Percentiles rank a stretch among this genome's conserved stretches.
These are phyloP conservation scores for Agrilus planipennis DNA, from an alignment of 1,140 invertebrate species.

Conservation along the genomic window DNA sequence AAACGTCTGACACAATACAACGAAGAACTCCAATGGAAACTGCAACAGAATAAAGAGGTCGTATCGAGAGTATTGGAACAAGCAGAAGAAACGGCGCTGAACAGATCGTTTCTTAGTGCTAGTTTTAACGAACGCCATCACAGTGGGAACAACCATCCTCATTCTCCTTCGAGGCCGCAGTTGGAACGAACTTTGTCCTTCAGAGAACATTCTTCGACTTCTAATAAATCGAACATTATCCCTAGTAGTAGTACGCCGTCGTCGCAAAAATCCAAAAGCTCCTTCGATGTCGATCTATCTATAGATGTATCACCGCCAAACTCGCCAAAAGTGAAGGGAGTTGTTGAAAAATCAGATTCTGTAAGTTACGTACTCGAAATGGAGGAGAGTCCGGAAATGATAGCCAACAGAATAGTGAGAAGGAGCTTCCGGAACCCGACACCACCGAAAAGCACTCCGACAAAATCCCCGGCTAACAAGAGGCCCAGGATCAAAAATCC, in stretches of 20 bases:
- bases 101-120: conserved; percentile 21
- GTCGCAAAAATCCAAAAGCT: conserved; percentile 17
- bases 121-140: conserved; percentile 26
- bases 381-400: conserved; percentile 54
- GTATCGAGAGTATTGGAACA: conserved; percentile 32
- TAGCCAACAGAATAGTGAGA: conserved; percentile 45
- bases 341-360: conserved; percentile 71
- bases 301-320: conserved; percentile 40
- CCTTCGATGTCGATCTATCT: conserved; percentile 12
- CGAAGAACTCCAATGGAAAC: conserved; percentile 75
- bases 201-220: conserved; percentile 14
- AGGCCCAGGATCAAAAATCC: conserved; percentile 34
- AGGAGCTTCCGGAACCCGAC: conserved; percentile 34
- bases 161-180: conserved; percentile 10
- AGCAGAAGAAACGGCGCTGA: conserved; percentile 21
- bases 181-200: conserved; percentile 25
- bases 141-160: too few relatives aligned
- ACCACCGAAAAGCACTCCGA: conserved; percentile 29
- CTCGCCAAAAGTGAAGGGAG: conserved; percentile 57
- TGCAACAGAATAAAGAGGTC: conserved; percentile 64
- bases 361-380: conserved; percentile 74
- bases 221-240: conserved; percentile 3
- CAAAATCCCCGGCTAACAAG: conserved; percentile 40
- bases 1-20: conserved; percentile 66
- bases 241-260: conserved; percentile 1